Percentiles rank a stretch among this genome's conserved stretches.
Evolutionary conservation across 23 tunicate genomes (phyloP).

Genomic region (Oikopleura vanhoeffeni): DNA sequence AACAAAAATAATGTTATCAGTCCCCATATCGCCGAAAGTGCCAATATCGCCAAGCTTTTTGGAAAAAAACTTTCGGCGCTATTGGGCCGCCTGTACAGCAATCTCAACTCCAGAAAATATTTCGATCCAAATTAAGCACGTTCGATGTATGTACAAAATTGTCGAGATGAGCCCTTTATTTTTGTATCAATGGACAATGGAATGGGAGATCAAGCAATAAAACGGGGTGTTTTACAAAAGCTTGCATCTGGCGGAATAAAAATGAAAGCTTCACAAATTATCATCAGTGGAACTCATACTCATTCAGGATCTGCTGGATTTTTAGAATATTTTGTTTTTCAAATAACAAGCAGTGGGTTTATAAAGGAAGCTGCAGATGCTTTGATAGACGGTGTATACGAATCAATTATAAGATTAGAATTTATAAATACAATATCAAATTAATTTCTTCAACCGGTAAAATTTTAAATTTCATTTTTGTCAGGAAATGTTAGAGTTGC

Average conservation of each 20-base stretch:
- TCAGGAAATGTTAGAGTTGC: too few species aligned
- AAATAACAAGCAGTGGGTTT: constrained; percentile 50
- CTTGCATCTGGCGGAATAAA: neutral
- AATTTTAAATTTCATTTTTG: too few species aligned
- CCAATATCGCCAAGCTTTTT: too few species aligned
- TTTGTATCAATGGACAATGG: neutral
- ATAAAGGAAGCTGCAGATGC: constrained; percentile 34
- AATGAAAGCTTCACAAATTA: neutral
- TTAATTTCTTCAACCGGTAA: too few species aligned
- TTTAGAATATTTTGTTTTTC: constrained; percentile 44
- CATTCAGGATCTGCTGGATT: constrained; percentile 82
- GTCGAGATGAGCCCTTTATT: neutral
- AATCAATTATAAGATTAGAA: too few species aligned
- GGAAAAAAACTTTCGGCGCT: too few species aligned
- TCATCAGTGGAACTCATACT: constrained; percentile 57
- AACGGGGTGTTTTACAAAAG: neutral
- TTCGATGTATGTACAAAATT: constrained; percentile 15
- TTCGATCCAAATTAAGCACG: constrained; percentile 66
- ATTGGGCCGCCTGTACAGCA: constrained; percentile 89
- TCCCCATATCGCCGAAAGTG: too few species aligned
- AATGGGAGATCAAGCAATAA: neutral
- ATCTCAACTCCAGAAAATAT: constrained; percentile 40
- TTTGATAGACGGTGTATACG: constrained; percentile 54
- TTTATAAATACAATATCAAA: too few species aligned
- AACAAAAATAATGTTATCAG: too few species aligned